phyloP scores from a whole-genome alignment of 1,140 invertebrate genomes.

The Drosophila jambulina region DNA sequence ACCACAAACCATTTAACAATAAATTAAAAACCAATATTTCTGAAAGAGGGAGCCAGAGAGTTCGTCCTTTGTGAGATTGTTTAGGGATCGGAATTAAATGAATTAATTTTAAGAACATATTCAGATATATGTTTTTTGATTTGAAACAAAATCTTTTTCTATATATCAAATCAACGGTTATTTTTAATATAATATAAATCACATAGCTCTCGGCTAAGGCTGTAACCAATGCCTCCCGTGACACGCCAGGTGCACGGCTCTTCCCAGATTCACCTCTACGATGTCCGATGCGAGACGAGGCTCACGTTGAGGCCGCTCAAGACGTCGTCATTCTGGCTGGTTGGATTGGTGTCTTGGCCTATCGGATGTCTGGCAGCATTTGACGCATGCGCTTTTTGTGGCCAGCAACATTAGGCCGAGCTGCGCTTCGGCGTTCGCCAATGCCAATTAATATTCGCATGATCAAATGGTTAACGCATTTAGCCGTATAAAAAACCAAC shows the following conservation, averaged over 20 bases:
- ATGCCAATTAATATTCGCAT: conserved; percentile 82
- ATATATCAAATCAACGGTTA: not conserved
- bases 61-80: too few species aligned
- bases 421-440: conserved; percentile 72
- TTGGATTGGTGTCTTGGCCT: conserved; percentile 32
- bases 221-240: not conserved
- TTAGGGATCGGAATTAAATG: too few species aligned
- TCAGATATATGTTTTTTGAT: too few species aligned
- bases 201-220: not conserved
- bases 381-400: conserved; percentile 66
- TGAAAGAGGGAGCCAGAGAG: too few species aligned
- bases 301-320: conserved; percentile 20
- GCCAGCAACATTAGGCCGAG: conserved; percentile 69
- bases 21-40: too few species aligned
- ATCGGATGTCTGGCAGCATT: conserved; percentile 52
- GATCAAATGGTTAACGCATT: conserved; percentile 84
- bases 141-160: too few species aligned
- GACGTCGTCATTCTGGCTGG: conserved; percentile 73
- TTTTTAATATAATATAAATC: not conserved
- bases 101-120: too few species aligned
- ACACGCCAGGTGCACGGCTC: not conserved
- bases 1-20: too few species aligned
- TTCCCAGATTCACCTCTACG: not conserved
- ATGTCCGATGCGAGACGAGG: conserved; percentile 3
- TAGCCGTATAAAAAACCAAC: conserved; percentile 81